These are phyloP conservation scores for Cheilosia grossa DNA, from an alignment of 2,888 invertebrate genomes.

Conservation along the genomic window DNA sequence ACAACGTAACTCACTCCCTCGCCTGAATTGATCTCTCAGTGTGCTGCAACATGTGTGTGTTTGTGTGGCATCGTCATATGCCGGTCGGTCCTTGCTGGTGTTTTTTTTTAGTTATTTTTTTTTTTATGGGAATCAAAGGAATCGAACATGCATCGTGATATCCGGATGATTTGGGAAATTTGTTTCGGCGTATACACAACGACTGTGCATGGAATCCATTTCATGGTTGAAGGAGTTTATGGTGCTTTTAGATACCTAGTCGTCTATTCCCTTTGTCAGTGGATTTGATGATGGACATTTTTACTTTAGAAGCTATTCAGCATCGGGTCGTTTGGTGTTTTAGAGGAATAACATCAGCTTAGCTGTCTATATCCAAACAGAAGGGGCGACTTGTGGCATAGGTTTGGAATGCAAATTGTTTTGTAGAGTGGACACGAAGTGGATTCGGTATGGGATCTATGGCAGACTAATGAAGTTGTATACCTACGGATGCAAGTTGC, in stretches of 20 bases:
- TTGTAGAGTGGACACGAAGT: too few species aligned
- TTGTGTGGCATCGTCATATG: neutral
- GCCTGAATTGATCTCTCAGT: conserved; percentile 36
- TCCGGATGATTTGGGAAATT: conserved; percentile 72
- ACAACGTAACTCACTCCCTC: conserved; percentile 72
- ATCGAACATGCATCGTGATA: conserved; percentile 72
- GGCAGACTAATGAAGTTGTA: too few species aligned
- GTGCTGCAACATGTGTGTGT: conserved; percentile 49
- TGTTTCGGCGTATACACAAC: conserved; percentile 42
- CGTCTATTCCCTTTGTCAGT: neutral
- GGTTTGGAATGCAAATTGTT: too few species aligned
- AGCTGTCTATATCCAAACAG: too few species aligned
- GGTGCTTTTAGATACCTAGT: conserved; percentile 15
- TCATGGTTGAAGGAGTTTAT: conserved; percentile 62
- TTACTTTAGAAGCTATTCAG: neutral
- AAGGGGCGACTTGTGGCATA: too few species aligned
- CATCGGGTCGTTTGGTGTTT: too few species aligned
- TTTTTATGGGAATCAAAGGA: conserved; percentile 54
- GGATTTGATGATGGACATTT: conserved; percentile 28
- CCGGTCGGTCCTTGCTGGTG: conserved; percentile 4
- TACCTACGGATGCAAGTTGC: too few species aligned
- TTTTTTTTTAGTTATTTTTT: conserved; percentile 34
- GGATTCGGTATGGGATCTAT: too few species aligned
- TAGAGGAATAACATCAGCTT: too few species aligned
- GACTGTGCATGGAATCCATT: conserved; percentile 41